Evolutionary conservation across 1,140 invertebrate genomes (phyloP).

Genomic region (Asobara japonica): DNA sequence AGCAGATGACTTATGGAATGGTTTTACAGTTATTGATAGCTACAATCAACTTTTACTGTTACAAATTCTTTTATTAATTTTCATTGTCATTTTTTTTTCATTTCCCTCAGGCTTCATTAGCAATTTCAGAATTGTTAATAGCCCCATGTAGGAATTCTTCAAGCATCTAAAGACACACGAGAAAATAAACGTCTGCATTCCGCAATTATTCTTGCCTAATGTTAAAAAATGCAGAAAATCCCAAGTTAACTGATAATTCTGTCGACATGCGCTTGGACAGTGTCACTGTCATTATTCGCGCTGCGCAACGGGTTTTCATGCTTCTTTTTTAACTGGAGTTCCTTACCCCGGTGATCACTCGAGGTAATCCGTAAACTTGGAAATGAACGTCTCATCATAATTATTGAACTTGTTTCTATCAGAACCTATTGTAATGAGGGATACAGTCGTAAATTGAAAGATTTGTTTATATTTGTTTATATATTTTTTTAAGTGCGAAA

Average conservation of each 20-base stretch:
- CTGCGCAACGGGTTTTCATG: slow-evolving; percentile 19
- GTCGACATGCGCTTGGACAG: slow-evolving; percentile 8
- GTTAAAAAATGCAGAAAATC: neutral
- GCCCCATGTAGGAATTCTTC: neutral
- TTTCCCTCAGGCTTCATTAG: neutral
- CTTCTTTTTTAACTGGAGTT: neutral
- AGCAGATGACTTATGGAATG: neutral
- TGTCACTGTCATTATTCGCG: slow-evolving; percentile 26
- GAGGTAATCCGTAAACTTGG: slow-evolving; percentile 19
- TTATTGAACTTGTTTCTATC: slow-evolving; percentile 1
- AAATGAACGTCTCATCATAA: slow-evolving; percentile 23
- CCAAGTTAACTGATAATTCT: slow-evolving; percentile 15
- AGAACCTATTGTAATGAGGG: neutral
- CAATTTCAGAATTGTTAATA: neutral
- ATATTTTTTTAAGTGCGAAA: no score
- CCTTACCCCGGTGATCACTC: slow-evolving; percentile 27
- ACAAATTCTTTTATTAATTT: neutral
- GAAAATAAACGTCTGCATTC: neutral
- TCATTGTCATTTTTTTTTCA: neutral
- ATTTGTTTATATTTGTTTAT: neutral
- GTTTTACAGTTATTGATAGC: neutral
- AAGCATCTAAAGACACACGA: neutral
- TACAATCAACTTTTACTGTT: slow-evolving; percentile 12
- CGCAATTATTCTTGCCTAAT: neutral
- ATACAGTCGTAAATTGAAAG: neutral